These are phyloP conservation scores for Rhinogobio ventralis DNA, from an alignment of 2,797 vertebrate genomes.

Conservation along the genomic window DNA sequence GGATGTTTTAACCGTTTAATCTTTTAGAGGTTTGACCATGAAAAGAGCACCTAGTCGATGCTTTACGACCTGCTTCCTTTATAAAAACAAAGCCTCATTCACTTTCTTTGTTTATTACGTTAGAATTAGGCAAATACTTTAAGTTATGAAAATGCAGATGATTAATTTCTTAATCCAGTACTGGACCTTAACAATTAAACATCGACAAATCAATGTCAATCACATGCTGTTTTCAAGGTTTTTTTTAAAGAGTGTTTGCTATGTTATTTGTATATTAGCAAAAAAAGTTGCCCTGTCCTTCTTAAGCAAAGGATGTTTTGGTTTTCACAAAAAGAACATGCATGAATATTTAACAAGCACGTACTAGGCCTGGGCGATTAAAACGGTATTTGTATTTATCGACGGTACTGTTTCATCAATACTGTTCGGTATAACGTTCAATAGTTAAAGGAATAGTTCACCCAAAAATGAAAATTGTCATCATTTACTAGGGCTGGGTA, in stretches of 20 bases:
- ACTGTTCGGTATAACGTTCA: no score
- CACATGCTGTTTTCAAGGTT: not conserved
- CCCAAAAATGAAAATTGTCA: no score
- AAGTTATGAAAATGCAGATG: not conserved
- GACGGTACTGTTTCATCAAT: no score
- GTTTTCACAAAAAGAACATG: no score
- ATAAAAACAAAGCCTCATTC: not conserved
- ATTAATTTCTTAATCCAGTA: not conserved
- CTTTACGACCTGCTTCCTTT: not conserved
- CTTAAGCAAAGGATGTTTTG: no score
- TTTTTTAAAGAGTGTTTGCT: not conserved
- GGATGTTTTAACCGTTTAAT: constrained; percentile 9
- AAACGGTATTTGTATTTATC: no score
- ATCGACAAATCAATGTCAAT: not conserved
- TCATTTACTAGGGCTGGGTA: no score
- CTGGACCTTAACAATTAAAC: not conserved
- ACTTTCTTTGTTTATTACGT: not conserved
- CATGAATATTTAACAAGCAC: no score
- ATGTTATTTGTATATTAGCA: no score
- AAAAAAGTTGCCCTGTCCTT: no score
- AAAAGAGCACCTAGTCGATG: not conserved
- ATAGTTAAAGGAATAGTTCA: no score
- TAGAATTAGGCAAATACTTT: not conserved
- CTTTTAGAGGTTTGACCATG: constrained; percentile 4
- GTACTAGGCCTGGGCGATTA: no score